Conservation (phyloP, 2,797 vertebrate species). For the Hypotaenidia philippensis region DNA sequence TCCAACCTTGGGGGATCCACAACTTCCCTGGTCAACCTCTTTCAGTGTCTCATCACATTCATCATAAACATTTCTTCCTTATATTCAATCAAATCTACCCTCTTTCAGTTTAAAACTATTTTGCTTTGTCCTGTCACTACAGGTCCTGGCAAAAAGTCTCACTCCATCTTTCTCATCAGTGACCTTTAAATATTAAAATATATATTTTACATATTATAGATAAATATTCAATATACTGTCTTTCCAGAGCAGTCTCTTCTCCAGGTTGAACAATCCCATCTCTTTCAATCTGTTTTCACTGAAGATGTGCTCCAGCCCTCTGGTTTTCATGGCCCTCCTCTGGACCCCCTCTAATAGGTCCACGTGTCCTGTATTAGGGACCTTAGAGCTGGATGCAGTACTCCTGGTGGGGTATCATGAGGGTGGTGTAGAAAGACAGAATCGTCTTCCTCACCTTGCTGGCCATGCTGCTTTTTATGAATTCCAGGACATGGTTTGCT, state of each 20-base stretch:
- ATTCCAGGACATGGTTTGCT: fast-evolving
- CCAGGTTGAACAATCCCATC: neutral
- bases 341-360: neutral
- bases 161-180: neutral
- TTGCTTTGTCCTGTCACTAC: neutral
- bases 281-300: neutral
- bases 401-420: neutral
- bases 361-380: fast-evolving
- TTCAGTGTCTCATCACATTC: neutral
- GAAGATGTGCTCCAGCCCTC: neutral
- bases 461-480: neutral
- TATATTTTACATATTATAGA: no score
- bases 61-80: neutral
- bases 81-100: neutral
- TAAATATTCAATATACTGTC: neutral
- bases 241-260: neutral
- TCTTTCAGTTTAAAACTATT: neutral
- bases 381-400: neutral
- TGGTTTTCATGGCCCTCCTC: fast-evolving
- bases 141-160: neutral
- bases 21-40: neutral
- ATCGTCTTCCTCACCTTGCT: fast-evolving
- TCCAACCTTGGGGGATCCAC: neutral
- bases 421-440: fast-evolving
- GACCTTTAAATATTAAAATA: neutral